Evolutionary conservation across 2,797 vertebrate genomes (phyloP), one percentile per base, ranked within the genome.

Genomic region (Falco naumanni): DNA sequence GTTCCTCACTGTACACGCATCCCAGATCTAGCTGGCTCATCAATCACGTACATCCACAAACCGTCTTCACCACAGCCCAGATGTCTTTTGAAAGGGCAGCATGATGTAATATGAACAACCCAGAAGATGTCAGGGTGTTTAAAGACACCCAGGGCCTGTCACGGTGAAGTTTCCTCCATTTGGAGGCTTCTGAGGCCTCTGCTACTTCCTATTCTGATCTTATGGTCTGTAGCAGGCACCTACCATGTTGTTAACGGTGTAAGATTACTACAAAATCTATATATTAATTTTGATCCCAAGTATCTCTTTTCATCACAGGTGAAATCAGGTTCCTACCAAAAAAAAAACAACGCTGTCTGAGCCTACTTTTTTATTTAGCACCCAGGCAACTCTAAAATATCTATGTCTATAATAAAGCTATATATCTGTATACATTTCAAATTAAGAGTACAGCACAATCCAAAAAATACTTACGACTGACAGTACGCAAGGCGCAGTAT

Each of bases 401-500:
- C 43, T 28, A 8, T 11, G 15, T 29, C 34, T 78, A 5, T 5
- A 90, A 76, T 6, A 91, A 68, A 65, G 22, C 13, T 61, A 11
- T 18, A 5, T 16, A 61, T 5, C 28, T 53, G 6, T 29, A 41
- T 9, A 61, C 2, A 37, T 48, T 56, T 87, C 48, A 76, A 84
- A 56, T 53, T 28, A 84, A 37, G 5, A 60, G 16, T n/a, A 51
- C 3, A 81, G 22, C 22, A 66, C 29, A 29, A 60, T 28, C 33
- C 29, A 92, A 34, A 10, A 63, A 59, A 48, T 96, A 98, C 99
- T 98, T 98, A 99, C 99, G 99, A 99, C 95, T 99, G 99, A 94
- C 99, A 99, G 96, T 99, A 99, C 31, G 99, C 99, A 48, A 99
- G 99, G 50, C 99, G 98, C 22, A 99, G 98, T 96, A 99, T 99